Percentiles rank a stretch among this genome's conserved stretches.
phyloP scores from a whole-genome alignment of 2,797 vertebrate species.

The Danio kyathit region DNA sequence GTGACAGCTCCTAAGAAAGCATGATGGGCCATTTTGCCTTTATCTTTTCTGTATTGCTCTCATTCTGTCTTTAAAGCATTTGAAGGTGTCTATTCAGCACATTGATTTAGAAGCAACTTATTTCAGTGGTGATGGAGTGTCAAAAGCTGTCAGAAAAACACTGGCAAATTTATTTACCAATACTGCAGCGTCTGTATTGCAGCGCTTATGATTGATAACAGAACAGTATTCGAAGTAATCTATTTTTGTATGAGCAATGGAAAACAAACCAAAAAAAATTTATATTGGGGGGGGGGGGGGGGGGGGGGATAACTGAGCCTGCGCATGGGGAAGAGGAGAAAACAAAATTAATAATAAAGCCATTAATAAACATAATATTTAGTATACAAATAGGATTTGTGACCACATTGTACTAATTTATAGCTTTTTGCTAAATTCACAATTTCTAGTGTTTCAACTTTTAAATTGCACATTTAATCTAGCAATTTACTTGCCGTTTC shows the following conservation, averaged over 20 bases:
- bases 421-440: too few relatives aligned
- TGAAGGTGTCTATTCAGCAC: neutral
- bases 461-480: too few relatives aligned
- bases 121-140: neutral
- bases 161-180: neutral
- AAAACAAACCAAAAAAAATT: neutral
- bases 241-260: neutral
- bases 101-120: slow-evolving; percentile 22
- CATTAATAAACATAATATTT: neutral
- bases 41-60: slow-evolving; percentile 8
- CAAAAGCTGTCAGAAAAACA: slow-evolving; percentile 12
- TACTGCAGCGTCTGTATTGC: neutral
- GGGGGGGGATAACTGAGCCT: neutral
- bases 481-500: too few relatives aligned
- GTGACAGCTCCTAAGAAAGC: neutral
- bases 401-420: too few relatives aligned
- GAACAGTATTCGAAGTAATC: neutral
- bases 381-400: too few relatives aligned
- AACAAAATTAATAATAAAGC: neutral
- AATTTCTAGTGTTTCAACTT: too few relatives aligned
- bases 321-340: neutral
- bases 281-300: neutral
- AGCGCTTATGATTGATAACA: neutral
- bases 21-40: slow-evolving; percentile 18
- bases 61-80: slow-evolving; percentile 12